Evolutionary conservation across 2,888 invertebrate species (phyloP), one percentile per base, ranked within the genome.

Genomic region (Chloroclysta siterata): DNA sequence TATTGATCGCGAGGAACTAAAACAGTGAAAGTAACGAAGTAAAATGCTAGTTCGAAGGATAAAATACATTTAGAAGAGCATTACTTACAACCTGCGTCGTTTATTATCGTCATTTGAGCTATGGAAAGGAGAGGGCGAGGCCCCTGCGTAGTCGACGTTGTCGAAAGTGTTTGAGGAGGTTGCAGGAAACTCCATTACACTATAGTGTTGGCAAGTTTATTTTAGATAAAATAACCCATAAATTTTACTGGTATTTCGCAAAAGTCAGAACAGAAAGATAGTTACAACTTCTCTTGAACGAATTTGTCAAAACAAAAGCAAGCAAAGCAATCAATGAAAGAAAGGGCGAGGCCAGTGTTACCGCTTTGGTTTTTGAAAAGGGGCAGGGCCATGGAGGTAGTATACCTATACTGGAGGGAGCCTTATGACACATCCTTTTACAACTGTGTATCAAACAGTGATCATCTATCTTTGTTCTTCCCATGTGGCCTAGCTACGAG

Each of bases 1-100:
- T 76, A 99, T 99, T 0, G 98, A 98, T 63, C 99, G 94, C 33
- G 97, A 98, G 11, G 98, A 98, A 84, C 98, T 97, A 80, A 81
- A 87, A 88, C n/a, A 64, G 17, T 10, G 53, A 48, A 3, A 28
- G 0, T 17, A 29, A n/a, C 15, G 46, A 50, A 7, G 39, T 11
- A 52, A 55, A 46, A 7, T 11, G 22, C 0, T 51, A 2, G 11
- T 8, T 15, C 28, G 36, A 5, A n/a, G 17, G 15, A 6, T 51
- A 29, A 1, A 5, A 50, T 28, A 10, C 28, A 39, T 29, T 44
- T 5, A 15, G 22, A 52, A 48, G 48, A 29, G 29, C 33, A 41
- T 39, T 15, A 55, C 59, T 51, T 47, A 64, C 63, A 63, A 93
- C 93, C 93, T 94, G 71, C 93, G 88, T 57, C 93, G 83, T 82